phyloP scores from a whole-genome alignment of 37 sponge, comb jelly and placozoan species.

The Petrosia ficiformis region DNA sequence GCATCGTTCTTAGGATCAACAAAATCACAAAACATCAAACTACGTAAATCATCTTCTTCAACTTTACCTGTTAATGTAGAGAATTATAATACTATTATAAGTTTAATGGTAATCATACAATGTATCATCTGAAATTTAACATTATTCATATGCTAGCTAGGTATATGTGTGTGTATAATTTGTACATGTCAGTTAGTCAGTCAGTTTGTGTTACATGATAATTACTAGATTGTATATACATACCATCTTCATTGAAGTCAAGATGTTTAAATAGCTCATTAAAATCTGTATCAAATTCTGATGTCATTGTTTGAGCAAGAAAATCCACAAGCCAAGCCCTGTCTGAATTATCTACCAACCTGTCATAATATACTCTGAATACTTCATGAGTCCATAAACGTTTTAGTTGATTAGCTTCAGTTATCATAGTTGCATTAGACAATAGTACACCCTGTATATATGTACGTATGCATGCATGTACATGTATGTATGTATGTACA shows the following conservation, averaged over 20 bases:
- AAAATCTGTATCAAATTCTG: slow-evolving; percentile 66
- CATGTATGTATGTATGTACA: slow-evolving; percentile 9
- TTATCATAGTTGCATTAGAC: slow-evolving; percentile 25
- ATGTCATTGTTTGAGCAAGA: slow-evolving; percentile 55
- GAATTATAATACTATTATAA: neutral
- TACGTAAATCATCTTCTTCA: slow-evolving; percentile 91
- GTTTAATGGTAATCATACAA: neutral
- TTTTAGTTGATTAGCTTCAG: slow-evolving; percentile 41
- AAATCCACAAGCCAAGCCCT: slow-evolving; percentile 83
- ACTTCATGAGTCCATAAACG: slow-evolving; percentile 83
- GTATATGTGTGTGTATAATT: no score
- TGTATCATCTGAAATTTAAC: neutral
- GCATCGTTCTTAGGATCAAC: slow-evolving; percentile 90
- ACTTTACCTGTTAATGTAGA: slow-evolving; percentile 51
- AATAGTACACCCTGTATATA: slow-evolving; percentile 70
- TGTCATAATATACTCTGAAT: slow-evolving; percentile 94
- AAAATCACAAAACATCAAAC: slow-evolving; percentile 98
- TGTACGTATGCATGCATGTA: slow-evolving; percentile 3
- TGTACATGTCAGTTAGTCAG: no score
- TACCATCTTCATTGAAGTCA: slow-evolving; percentile 90
- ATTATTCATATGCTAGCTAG: no score
- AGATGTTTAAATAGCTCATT: slow-evolving; percentile 78
- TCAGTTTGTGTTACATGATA: no score
- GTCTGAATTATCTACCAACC: slow-evolving; percentile 91
- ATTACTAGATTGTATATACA: neutral